Evolutionary conservation across 2,888 invertebrate genomes (phyloP).

Genomic region (Liposcelis brunnea): DNA sequence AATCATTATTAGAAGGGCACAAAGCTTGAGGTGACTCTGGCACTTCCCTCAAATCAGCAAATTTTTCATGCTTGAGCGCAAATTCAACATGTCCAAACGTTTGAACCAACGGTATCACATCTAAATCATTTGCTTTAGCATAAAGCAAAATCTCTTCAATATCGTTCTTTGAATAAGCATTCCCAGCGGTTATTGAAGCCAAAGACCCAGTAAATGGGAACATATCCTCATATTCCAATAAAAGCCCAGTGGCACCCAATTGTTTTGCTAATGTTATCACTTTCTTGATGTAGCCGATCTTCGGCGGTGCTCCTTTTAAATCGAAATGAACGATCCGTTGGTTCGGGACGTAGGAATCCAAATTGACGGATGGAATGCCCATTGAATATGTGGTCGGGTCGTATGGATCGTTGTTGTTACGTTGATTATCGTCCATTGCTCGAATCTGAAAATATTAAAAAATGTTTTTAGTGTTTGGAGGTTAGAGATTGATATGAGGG

Average conservation of each 20-base stretch:
- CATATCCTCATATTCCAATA: slow-evolving; percentile 68
- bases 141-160: slow-evolving; percentile 31
- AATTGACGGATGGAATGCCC: slow-evolving; percentile 28
- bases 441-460: not conserved
- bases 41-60: slow-evolving; percentile 44
- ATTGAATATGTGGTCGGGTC: slow-evolving; percentile 15
- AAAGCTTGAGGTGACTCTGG: slow-evolving; percentile 49
- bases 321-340: slow-evolving; percentile 53
- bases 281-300: slow-evolving; percentile 38
- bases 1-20: slow-evolving; percentile 47
- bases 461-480: too few relatives aligned
- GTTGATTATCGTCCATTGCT: slow-evolving; percentile 19
- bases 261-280: slow-evolving; percentile 37
- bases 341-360: slow-evolving; percentile 30
- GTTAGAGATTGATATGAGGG: too few relatives aligned
- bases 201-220: slow-evolving; percentile 51
- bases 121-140: slow-evolving; percentile 38
- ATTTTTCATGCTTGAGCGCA: slow-evolving; percentile 46
- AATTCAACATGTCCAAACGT: slow-evolving; percentile 65
- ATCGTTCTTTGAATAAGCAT: slow-evolving; percentile 39
- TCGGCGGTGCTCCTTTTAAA: slow-evolving; percentile 60
- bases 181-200: slow-evolving; percentile 34
- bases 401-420: too few relatives aligned
- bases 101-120: slow-evolving; percentile 56
- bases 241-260: slow-evolving; percentile 52